Percentiles rank a stretch among this genome's conserved stretches.
These are phyloP conservation scores for Pempheris klunzingeri DNA, from an alignment of 2,797 vertebrate species.

Conservation along the genomic window DNA sequence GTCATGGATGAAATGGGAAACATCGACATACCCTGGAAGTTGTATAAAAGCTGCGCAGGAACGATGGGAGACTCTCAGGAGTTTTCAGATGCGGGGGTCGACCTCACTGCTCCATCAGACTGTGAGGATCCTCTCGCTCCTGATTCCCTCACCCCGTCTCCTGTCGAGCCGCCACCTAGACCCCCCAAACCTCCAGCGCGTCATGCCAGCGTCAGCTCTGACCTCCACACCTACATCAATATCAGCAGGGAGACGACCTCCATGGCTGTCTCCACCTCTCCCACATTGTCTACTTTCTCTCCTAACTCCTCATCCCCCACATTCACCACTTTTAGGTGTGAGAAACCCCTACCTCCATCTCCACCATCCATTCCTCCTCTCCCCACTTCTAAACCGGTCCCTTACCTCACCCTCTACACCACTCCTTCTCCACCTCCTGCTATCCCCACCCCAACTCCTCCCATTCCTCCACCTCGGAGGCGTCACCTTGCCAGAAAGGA, in stretches of 20 bases:
- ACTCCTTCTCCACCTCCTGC: constrained; percentile 76
- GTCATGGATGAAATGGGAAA: constrained; percentile 86
- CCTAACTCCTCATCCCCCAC: constrained; percentile 78
- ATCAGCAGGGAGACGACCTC: constrained; percentile 82
- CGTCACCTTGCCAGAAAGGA: constrained; percentile 82
- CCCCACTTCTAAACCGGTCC: constrained; percentile 80
- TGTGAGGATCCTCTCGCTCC: constrained; percentile 81
- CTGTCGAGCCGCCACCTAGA: constrained; percentile 80
- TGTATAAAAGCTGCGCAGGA: constrained; percentile 77
- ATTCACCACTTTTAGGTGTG: constrained; percentile 79
- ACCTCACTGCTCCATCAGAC: constrained; percentile 86
- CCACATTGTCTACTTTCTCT: constrained; percentile 77
- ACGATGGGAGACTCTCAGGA: constrained; percentile 84
- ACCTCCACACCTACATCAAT: constrained; percentile 86
- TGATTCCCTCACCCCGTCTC: constrained; percentile 84
- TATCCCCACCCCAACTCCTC: constrained; percentile 71
- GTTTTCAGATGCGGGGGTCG: constrained; percentile 88
- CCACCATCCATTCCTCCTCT: constrained; percentile 81
- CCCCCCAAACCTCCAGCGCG: constrained; percentile 87
- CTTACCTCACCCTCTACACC: constrained; percentile 85
- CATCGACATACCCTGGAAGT: constrained; percentile 83
- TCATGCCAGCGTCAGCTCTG: constrained; percentile 82
- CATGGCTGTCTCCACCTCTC: constrained; percentile 77
- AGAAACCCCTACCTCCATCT: constrained; percentile 77
- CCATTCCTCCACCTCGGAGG: constrained; percentile 72